Base-by-base conservation (phyloP, 2,888 invertebrate genomes). In the Lumbricus terrestris region DNA sequence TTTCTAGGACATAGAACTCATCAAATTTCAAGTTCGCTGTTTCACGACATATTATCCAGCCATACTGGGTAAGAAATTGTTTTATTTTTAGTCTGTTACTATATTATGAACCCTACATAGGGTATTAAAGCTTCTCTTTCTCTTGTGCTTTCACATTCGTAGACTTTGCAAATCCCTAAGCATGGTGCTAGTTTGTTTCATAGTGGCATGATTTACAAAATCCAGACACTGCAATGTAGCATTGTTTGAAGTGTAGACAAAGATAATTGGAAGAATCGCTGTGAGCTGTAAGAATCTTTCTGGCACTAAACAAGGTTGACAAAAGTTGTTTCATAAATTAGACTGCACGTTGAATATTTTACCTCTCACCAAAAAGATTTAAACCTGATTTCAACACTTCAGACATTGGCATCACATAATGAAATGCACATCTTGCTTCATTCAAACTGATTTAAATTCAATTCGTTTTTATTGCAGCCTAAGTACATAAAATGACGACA, bases 41-140 rank as follows among this genome's bases (percentile, higher is more conserved):
- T 97, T 98, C 94, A 98, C 98, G 94, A 95, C 96, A 35, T 98
- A 98, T 94, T 98, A 98, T 95, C 98, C 98, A 0, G 96, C 96
- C 94, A 92, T 94, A 42, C 92, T 95, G 92, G 94, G 95, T 95
- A 92, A 93, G 94, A 93, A 13, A 82, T 90, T 54, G n/a, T 69
- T 54, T 69, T n/a, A n/a, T n/a, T 69, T 29, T 69, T 29, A 29
- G 29, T 69, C 69, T 69, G n/a, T 69, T n/a, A 69, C n/a, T 69
- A 1, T 69, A 1, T 6, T n/a, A 29, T 69, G 69, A n/a, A 69
- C 29, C 29, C 54, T n/a, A 69, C 69, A n/a, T 69, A 69, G 13
- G 13, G 69, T n/a, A n/a, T n/a, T n/a, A n/a, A 69, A 69, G 69
- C 69, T n/a, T n/a, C n/a, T 69, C 15, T 54, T 29, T 69, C 8